Conservation (phyloP, 1,140 invertebrate species). For the Zophobas atratus region DNA sequence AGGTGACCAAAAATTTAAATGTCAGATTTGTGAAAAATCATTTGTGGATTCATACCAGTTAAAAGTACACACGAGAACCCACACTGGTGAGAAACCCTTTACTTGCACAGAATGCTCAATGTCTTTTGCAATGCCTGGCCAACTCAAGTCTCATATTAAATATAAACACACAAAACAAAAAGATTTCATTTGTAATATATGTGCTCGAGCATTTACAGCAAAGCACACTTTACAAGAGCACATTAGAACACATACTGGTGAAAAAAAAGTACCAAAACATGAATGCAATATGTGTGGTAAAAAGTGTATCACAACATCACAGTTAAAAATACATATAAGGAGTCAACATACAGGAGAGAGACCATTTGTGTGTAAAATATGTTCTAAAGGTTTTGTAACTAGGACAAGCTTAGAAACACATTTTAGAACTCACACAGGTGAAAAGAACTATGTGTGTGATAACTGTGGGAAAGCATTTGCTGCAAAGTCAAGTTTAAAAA, state of each 20-base stretch:
- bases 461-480: constrained; percentile 68
- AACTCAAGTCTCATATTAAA: constrained; percentile 48
- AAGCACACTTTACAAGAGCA: constrained; percentile 47
- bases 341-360: constrained; percentile 59
- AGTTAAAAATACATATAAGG: constrained; percentile 43
- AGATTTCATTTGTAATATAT: constrained; percentile 40
- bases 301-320: constrained; percentile 47
- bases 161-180: constrained; percentile 50
- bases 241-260: constrained; percentile 41
- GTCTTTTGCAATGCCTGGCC: constrained; percentile 38
- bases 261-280: constrained; percentile 43
- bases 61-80: constrained; percentile 45
- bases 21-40: constrained; percentile 34
- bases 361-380: constrained; percentile 62
- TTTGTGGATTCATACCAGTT: constrained; percentile 45
- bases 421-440: constrained; percentile 46
- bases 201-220: constrained; percentile 32
- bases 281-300: constrained; percentile 40
- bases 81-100: constrained; percentile 49
- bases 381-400: constrained; percentile 45
- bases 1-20: constrained; percentile 24
- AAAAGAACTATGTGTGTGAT: constrained; percentile 70
- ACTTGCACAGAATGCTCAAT: constrained; percentile 38
- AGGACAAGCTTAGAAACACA: constrained; percentile 28
- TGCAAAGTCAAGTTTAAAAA: constrained; percentile 39